Evolutionary conservation across 1,140 invertebrate genomes (phyloP).

Genomic region (Neodiprion lecontei): DNA sequence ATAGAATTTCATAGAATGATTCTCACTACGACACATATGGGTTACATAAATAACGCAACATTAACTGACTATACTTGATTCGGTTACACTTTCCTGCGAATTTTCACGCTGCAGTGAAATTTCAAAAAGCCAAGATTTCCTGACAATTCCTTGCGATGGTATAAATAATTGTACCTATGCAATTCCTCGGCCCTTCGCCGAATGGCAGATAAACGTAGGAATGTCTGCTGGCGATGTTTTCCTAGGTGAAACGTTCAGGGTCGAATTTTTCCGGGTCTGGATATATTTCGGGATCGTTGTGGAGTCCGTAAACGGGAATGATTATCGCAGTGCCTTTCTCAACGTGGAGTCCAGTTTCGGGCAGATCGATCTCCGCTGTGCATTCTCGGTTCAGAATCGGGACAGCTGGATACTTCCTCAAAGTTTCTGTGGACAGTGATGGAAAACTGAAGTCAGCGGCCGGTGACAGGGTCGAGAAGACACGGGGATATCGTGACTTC

Average conservation of each 20-base stretch:
- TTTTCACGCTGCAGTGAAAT: conserved; percentile 36
- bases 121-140: too few species aligned
- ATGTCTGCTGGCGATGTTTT: conserved; percentile 51
- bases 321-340: conserved; percentile 58
- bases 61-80: too few species aligned
- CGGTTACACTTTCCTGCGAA: too few species aligned
- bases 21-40: too few species aligned
- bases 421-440: conserved; percentile 56
- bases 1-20: too few species aligned
- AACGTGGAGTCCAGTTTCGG: conserved; percentile 54
- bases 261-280: conserved; percentile 71
- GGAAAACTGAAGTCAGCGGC: not conserved
- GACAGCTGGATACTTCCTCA: conserved; percentile 65
- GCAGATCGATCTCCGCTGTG: conserved; percentile 60
- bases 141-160: too few species aligned
- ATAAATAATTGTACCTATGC: conserved; percentile 53
- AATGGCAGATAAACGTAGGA: conserved; percentile 62
- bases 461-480: too few species aligned
- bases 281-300: conserved; percentile 68
- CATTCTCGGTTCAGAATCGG: conserved; percentile 60
- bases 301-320: conserved; percentile 65
- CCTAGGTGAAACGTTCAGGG: conserved; percentile 70
- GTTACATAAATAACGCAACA: too few species aligned
- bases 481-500: too few species aligned
- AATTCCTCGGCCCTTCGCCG: conserved; percentile 63